phyloP scores from a whole-genome alignment of 2,888 invertebrate species.

The Ennomos quercinarius region DNA sequence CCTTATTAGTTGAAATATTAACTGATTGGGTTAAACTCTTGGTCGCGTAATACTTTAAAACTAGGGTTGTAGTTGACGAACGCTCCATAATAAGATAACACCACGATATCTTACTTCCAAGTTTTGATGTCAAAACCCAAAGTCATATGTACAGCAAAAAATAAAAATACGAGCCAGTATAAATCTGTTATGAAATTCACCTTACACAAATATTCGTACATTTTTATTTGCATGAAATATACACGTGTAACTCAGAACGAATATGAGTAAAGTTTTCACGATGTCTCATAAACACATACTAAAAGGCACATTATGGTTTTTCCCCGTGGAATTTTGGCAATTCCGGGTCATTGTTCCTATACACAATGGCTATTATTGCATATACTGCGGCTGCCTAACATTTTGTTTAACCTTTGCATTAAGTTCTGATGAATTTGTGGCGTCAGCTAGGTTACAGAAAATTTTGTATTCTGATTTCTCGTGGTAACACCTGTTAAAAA shows the following conservation, averaged over 20 bases:
- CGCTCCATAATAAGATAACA: no score
- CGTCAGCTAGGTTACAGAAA: no score
- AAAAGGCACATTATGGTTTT: constrained; percentile 4
- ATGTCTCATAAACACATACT: constrained; percentile 8
- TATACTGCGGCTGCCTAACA: background rate
- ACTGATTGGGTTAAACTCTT: no score
- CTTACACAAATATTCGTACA: constrained; percentile 3
- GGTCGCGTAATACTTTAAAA: no score
- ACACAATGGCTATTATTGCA: constrained; percentile 1
- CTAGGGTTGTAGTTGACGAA: no score
- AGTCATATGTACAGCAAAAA: no score
- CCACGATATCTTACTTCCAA: no score
- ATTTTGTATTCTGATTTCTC: no score
- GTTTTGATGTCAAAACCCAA: no score
- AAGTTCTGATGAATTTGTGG: background rate
- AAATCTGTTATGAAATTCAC: constrained; percentile 1
- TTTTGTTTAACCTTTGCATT: background rate
- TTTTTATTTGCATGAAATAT: constrained; percentile 13
- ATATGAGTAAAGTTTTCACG: constrained; percentile 16
- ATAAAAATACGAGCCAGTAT: background rate
- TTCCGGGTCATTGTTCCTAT: constrained; percentile 5
- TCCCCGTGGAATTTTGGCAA: constrained; percentile 2
- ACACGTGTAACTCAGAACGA: background rate
- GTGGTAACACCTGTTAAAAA: no score
- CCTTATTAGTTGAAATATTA: no score